Evolutionary conservation across 2,797 vertebrate genomes (phyloP).

Genomic region (Chelonia mydas): DNA sequence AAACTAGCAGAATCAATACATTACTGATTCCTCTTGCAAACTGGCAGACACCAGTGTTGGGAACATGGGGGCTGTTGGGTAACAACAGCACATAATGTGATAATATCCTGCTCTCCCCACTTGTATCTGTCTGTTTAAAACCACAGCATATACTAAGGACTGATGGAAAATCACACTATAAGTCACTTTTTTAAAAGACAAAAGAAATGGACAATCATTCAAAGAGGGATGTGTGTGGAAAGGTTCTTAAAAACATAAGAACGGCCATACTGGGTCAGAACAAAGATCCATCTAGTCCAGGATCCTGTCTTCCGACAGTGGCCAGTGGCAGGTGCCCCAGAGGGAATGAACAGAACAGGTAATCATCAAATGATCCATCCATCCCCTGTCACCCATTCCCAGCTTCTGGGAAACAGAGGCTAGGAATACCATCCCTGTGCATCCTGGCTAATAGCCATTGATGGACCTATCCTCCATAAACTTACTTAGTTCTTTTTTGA

Average conservation of each 20-base stretch:
- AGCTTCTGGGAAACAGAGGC: no score
- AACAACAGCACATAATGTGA: neutral
- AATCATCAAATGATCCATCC: no score
- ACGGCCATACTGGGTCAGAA: no score
- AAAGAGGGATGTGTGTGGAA: neutral
- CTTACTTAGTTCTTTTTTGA: no score
- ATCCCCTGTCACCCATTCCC: no score
- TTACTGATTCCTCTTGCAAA: slow-evolving; percentile 37
- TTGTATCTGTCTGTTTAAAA: neutral
- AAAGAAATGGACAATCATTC: neutral
- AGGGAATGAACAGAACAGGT: no score
- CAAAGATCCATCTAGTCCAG: no score
- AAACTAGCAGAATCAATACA: slow-evolving; percentile 48
- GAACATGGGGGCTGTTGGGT: neutral
- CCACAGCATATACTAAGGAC: neutral
- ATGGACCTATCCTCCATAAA: no score
- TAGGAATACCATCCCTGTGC: no score
- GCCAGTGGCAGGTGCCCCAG: no score
- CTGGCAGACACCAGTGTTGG: neutral
- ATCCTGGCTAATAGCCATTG: no score
- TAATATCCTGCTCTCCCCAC: neutral
- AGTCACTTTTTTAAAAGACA: neutral
- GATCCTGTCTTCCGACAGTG: no score
- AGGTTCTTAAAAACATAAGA: neutral
- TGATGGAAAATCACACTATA: neutral